Base-by-base conservation (phyloP, 2,113 vertebrate genomes). In the Chrysemys picta region DNA sequence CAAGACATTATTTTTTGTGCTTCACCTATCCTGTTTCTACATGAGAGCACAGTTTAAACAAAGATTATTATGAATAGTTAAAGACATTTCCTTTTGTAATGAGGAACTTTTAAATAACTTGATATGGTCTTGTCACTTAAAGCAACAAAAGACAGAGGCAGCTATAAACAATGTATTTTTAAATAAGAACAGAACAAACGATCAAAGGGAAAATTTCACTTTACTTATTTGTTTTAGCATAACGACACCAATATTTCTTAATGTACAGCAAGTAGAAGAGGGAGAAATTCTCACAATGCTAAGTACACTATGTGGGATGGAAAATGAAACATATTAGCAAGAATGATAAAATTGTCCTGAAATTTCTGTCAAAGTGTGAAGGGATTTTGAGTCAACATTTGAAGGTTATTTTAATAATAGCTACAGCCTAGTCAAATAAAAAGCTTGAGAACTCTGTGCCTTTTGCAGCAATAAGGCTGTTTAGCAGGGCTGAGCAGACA, bases 351-450 rank as follows among this genome's bases (percentile, higher is more conserved):
- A 50, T 50, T 50, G 50, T 50, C 50, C 50, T 50, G 94, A 97
- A 98, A 97, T 97, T 98, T 98, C 97, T 93, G 97, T 94, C 95
- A 96, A 98, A 97, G 95, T 96, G 94, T 96, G 95, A 96, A 98
- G 89, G 96, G 97, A 98, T 98, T 98, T 97, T 96, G 96, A 98
- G 97, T 97, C 96, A 97, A 98, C 96, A 98, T 97, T 98, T 93
- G 94, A 97, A 98, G 95, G 98, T 96, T 98, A 97, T 98, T 98
- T 98, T 98, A 98, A 97, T 98, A 96, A 97, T 96, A 98, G 95
- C 94, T 96, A 97, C 95, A 98, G 90, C 91, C 97, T 98, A 98
- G 97, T 98, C 97, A 98, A 98, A 98, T 96, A 98, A 96, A 31
- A 98, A 93, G 93, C 97, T 97, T 98, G 97, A 96, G 96, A 98